Base-by-base conservation (phyloP, 1,140 invertebrate species). In the Ooceraea biroi region DNA sequence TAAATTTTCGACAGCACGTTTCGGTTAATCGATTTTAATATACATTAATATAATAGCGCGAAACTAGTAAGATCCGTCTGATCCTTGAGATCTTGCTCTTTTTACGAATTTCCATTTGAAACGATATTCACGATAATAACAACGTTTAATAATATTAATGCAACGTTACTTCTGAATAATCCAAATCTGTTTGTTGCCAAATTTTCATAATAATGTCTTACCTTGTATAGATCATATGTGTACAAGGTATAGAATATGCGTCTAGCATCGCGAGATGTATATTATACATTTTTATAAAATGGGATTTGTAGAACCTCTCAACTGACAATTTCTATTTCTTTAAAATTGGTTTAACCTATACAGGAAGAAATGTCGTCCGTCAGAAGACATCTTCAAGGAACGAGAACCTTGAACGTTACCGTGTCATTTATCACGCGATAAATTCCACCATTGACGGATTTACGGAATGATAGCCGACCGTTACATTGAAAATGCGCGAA, bases 341-440 rank as follows among this genome's bases (percentile, higher is more conserved):
- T 41, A 17, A 41, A 41, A 12, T 3, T 19, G 46, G 4, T n/a
- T 25, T 5, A 14, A 14, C 14, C 27, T 2, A 44, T 11, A 1
- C 12, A 10, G 1, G 14, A 68, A 27, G 68, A 77, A 10, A 44
- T 44, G 22, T 57, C 63, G 17, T 78, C 27, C 27, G 41, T 78
- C 50, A 78, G 44, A 14, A 44, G 46, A 17, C 22, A 10, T 68
- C 22, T 57, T 30, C 41, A 8, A 19, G 36, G 22, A 55, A 52
- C 22, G 22, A 55, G 50, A 25, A 66, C 8, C 44, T 65, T 12
- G 11, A 44, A 19, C 14, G 44, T 77, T 52, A 55, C 48, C 1
- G 36, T 57, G 12, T 78, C 61, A 78, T 68, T 68, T 78, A 78
- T 78, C 36, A 68, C 11, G 17, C 25, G 57, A 44, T 5, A 44